Percentiles rank a stretch among this genome's conserved stretches.
These are phyloP conservation scores for Eilema griseolum DNA, from an alignment of 2,888 invertebrate species.

Conservation along the genomic window DNA sequence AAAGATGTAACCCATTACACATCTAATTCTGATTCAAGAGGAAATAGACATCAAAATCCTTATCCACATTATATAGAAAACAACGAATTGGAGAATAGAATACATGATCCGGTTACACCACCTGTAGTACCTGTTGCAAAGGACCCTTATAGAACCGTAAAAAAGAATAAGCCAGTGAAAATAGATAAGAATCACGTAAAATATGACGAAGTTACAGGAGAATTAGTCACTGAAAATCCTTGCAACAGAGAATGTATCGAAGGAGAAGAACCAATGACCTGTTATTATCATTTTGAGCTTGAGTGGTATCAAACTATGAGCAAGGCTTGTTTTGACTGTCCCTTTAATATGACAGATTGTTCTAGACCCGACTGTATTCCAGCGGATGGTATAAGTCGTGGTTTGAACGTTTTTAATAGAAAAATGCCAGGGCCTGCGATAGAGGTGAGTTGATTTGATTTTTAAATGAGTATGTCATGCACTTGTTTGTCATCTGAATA, in stretches of 20 bases:
- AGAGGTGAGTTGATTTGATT: slow-evolving; percentile 88
- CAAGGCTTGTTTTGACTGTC: slow-evolving; percentile 95
- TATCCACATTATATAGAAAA: background rate
- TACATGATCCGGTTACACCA: background rate
- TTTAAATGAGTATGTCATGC: no score
- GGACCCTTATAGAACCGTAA: background rate
- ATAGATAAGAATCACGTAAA: slow-evolving; percentile 43
- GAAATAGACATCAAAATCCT: background rate
- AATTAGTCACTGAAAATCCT: slow-evolving; percentile 82
- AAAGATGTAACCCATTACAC: background rate
- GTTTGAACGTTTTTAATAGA: slow-evolving; percentile 93
- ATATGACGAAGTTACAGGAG: slow-evolving; percentile 80
- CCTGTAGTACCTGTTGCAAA: background rate
- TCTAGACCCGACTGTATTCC: slow-evolving; percentile 92
- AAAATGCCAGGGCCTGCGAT: slow-evolving; percentile 95
- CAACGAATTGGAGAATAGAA: background rate
- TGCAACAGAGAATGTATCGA: slow-evolving; percentile 90
- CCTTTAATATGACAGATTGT: slow-evolving; percentile 91
- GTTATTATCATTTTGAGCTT: slow-evolving; percentile 90
- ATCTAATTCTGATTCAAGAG: background rate
- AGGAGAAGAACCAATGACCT: slow-evolving; percentile 88
- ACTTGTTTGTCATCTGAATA: background rate
- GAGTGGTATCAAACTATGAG: slow-evolving; percentile 95
- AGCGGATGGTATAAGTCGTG: slow-evolving; percentile 92
- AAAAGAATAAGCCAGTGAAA: background rate